Percentiles rank a stretch among this genome's conserved stretches.
These are phyloP conservation scores for Limenitis camilla DNA, from an alignment of 2,888 invertebrate species.

Conservation along the genomic window DNA sequence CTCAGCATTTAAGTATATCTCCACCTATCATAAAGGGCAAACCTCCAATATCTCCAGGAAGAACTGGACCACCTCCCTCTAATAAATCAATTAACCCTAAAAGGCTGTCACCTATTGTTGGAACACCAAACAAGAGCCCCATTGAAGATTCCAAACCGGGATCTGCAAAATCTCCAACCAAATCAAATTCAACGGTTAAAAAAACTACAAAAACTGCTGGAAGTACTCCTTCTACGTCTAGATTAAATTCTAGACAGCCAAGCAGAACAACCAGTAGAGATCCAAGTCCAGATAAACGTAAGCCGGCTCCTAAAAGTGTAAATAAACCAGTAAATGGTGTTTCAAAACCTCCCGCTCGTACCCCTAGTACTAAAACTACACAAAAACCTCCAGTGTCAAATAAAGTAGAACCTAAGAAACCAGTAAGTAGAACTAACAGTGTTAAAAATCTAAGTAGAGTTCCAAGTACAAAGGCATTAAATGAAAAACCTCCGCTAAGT, in stretches of 20 bases:
- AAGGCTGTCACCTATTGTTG: conserved; percentile 66
- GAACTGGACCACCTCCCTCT: conserved; percentile 64
- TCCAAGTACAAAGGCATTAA: conserved; percentile 57
- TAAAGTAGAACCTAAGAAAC: conserved; percentile 54
- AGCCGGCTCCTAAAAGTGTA: conserved; percentile 33
- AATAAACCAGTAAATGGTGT: conserved; percentile 30
- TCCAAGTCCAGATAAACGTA: conserved; percentile 60
- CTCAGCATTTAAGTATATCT: conserved; percentile 53
- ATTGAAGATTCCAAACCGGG: conserved; percentile 50
- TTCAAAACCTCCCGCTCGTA: conserved; percentile 45
- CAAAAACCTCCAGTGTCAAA: conserved; percentile 42
- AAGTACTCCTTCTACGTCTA: conserved; percentile 56
- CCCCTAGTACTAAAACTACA: conserved; percentile 44
- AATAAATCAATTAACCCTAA: conserved; percentile 62
- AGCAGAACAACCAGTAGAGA: conserved; percentile 60
- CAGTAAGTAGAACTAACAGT: conserved; percentile 58
- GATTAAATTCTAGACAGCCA: conserved; percentile 59
- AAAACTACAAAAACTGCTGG: conserved; percentile 53
- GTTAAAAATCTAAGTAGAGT: conserved; percentile 58
- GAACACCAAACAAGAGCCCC: conserved; percentile 70
- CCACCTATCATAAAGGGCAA: conserved; percentile 60
- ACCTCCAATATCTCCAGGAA: conserved; percentile 66
- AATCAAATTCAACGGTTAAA: conserved; percentile 42
- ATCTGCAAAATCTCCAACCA: conserved; percentile 47
- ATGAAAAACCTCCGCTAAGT: conserved; percentile 55